These are phyloP conservation scores for Girardia tigrina DNA, from an alignment of 2,888 invertebrate species.

Conservation along the genomic window DNA sequence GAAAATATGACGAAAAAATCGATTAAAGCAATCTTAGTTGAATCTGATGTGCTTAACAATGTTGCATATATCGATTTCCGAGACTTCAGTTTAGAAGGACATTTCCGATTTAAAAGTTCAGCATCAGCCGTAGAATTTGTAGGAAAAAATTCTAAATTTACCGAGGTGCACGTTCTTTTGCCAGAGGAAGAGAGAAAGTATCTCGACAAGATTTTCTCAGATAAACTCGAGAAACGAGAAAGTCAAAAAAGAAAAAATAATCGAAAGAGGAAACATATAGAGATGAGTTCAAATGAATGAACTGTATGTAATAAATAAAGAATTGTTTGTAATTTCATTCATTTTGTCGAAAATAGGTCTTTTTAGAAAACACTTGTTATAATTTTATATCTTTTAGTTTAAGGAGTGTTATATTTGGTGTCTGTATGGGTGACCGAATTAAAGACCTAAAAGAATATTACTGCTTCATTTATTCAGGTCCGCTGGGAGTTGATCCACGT, in stretches of 20 bases:
- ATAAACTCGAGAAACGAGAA: conserved; percentile 1
- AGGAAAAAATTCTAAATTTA: not conserved
- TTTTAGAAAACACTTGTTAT: too few species aligned
- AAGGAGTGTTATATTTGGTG: too few species aligned
- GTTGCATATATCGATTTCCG: not conserved
- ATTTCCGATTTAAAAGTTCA: not conserved
- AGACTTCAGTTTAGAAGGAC: not conserved
- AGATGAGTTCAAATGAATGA: too few species aligned
- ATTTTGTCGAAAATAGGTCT: too few species aligned
- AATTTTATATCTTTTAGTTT: too few species aligned
- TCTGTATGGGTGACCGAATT: too few species aligned
- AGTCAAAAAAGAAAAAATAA: not conserved
- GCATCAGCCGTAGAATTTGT: not conserved
- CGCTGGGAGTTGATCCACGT: too few species aligned
- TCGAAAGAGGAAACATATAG: conserved; percentile 12
- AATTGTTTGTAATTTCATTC: too few species aligned
- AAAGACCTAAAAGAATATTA: too few species aligned
- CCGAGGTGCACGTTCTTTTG: not conserved
- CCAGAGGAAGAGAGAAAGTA: not conserved
- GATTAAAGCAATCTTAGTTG: not conserved
- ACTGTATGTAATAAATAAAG: too few species aligned
- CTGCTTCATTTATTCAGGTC: too few species aligned
- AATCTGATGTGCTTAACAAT: not conserved
- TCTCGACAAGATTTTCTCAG: not conserved
- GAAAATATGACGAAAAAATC: not conserved